Evolutionary conservation across 2,888 invertebrate species (phyloP).

Genomic region (Lepeophtheirus nordmannii): DNA sequence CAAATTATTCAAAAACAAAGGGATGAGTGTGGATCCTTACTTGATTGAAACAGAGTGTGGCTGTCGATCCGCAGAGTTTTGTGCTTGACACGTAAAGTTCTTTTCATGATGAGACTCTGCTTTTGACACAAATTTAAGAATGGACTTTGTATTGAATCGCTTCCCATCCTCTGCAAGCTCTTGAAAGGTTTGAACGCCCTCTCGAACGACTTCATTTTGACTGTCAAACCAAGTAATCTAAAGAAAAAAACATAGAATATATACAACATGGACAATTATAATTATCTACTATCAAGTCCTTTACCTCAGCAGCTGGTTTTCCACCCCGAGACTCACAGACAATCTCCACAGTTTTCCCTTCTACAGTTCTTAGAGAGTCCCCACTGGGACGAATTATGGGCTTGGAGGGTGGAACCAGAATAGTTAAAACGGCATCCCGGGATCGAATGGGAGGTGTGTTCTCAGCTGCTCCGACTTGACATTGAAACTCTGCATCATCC

Average conservation of each 20-base stretch:
- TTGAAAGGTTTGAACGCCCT: constrained; percentile 27
- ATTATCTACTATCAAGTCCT: background rate
- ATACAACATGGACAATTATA: constrained; percentile 10
- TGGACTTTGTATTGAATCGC: constrained; percentile 33
- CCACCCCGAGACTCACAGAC: constrained; percentile 27
- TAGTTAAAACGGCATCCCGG: constrained; percentile 64
- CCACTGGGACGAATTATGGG: constrained; percentile 63
- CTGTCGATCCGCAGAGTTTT: constrained; percentile 33
- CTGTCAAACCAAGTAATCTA: constrained; percentile 30
- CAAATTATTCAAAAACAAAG: too few species aligned
- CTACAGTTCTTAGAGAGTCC: constrained; percentile 64
- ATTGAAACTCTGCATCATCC: constrained; percentile 83
- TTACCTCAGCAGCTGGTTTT: constrained; percentile 29
- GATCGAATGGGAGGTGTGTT: constrained; percentile 53
- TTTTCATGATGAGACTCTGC: constrained; percentile 33
- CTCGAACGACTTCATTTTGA: constrained; percentile 28
- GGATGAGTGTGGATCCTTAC: background rate
- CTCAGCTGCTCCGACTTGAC: constrained; percentile 67
- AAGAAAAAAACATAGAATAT: constrained; percentile 13
- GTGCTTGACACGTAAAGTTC: constrained; percentile 34
- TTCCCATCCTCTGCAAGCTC: constrained; percentile 31
- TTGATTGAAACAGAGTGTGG: constrained; percentile 28
- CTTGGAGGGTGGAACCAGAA: constrained; percentile 78
- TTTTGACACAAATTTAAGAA: constrained; percentile 33
- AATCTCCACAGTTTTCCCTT: constrained; percentile 71